These are phyloP conservation scores for Archilochus colubris DNA, from an alignment of 2,113 vertebrate species.

Conservation along the genomic window DNA sequence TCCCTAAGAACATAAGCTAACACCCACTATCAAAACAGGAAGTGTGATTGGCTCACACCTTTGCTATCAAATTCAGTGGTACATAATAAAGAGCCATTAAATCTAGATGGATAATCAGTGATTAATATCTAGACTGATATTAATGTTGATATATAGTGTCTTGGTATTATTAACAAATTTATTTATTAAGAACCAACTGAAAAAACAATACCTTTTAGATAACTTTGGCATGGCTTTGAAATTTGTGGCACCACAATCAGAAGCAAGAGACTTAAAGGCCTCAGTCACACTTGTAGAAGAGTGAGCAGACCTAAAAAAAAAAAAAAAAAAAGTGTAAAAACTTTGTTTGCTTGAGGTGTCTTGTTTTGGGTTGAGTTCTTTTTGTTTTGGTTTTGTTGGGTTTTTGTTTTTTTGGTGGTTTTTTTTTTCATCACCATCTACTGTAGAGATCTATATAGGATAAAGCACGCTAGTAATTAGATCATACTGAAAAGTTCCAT, in stretches of 20 bases:
- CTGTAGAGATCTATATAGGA: not conserved
- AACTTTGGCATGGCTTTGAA: not conserved
- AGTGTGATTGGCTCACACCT: not conserved
- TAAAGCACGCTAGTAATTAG: not conserved
- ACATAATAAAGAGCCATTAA: not conserved
- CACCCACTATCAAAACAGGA: not conserved
- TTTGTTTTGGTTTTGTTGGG: no score
- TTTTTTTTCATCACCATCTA: not conserved
- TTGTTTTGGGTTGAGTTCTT: no score
- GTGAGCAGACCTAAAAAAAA: not conserved
- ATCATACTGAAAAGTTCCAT: not conserved
- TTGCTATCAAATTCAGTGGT: not conserved
- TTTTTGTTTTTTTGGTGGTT: not conserved
- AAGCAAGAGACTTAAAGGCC: not conserved
- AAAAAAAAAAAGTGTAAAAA: not conserved
- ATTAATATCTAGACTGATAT: not conserved
- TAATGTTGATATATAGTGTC: not conserved
- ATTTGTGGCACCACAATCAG: not conserved
- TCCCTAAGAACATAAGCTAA: not conserved
- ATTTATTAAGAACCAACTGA: not conserved
- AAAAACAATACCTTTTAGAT: conserved; percentile 9
- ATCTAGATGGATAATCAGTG: not conserved
- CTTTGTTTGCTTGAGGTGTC: no score
- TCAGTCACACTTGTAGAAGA: not conserved
- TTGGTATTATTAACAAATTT: not conserved